A percentile compares a stretch with the other conserved stretches of the same genome.
Evolutionary conservation across 2,113 vertebrate species (phyloP).

Genomic region (Lates calcarifer): DNA sequence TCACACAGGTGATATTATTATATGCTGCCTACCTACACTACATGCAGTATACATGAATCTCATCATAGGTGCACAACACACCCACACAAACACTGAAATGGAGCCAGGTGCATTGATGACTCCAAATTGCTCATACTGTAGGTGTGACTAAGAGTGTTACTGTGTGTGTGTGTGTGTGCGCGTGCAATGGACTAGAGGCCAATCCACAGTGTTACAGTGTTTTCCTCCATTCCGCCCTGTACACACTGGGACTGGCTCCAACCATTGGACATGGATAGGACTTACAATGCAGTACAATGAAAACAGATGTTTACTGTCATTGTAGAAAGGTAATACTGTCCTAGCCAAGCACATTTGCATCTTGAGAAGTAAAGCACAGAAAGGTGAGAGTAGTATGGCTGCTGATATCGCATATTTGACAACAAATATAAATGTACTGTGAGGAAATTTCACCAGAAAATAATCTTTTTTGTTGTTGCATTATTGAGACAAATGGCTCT

Average conservation of each 20-base stretch:
- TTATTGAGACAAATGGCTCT: neutral
- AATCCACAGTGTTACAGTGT: slow-evolving; percentile 26
- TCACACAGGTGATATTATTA: slow-evolving; percentile 19
- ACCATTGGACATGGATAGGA: slow-evolving; percentile 58
- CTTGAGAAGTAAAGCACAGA: neutral
- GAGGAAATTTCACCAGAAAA: slow-evolving; percentile 2
- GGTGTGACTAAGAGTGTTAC: slow-evolving; percentile 15
- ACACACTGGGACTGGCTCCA: slow-evolving; percentile 61
- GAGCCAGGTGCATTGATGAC: slow-evolving; percentile 28
- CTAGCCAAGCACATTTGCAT: slow-evolving; percentile 22
- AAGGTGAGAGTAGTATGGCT: neutral
- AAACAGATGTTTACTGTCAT: slow-evolving; percentile 67
- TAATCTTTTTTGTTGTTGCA: slow-evolving; percentile 1
- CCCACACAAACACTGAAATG: slow-evolving; percentile 32
- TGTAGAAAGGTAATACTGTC: slow-evolving; percentile 23
- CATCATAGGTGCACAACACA: slow-evolving; percentile 8
- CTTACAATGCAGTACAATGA: slow-evolving; percentile 54
- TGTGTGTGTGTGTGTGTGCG: slow-evolving; percentile 9
- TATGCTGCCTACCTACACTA: neutral
- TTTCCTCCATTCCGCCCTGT: slow-evolving; percentile 41
- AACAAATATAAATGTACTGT: slow-evolving; percentile 6
- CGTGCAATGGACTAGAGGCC: slow-evolving; percentile 1
- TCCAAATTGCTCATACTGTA: slow-evolving; percentile 18
- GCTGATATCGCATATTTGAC: neutral
- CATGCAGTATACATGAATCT: slow-evolving; percentile 2